phyloP scores from a whole-genome alignment of 53 echinoderm and acorn worm species.

The Henricia sp. region DNA sequence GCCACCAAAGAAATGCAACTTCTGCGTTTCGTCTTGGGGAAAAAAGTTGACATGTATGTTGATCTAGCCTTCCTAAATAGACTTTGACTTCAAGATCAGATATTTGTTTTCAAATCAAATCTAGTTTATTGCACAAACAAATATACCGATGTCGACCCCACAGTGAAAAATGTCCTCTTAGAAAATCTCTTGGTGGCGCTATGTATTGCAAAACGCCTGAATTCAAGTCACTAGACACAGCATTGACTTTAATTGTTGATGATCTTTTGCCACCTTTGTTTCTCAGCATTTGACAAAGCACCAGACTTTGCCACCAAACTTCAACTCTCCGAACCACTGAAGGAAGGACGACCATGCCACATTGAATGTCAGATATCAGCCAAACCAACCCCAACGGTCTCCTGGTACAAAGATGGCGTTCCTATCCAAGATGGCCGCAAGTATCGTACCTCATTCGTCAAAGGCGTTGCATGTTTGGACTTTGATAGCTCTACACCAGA shows the following conservation, averaged over 20 bases:
- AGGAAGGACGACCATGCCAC: constrained; percentile 61
- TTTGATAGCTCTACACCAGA: constrained; percentile 64
- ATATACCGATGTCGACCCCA: no score
- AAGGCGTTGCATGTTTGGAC: constrained; percentile 68
- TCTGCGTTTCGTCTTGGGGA: no score
- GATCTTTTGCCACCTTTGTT: no score
- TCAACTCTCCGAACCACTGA: constrained; percentile 55
- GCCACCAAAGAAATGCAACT: no score
- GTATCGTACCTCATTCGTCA: constrained; percentile 60
- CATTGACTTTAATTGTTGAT: no score
- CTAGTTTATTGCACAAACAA: no score
- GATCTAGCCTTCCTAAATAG: no score
- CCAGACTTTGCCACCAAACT: constrained; percentile 66
- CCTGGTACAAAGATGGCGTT: constrained; percentile 86
- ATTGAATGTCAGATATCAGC: constrained; percentile 70
- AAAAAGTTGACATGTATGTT: no score
- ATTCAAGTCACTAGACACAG: neutral
- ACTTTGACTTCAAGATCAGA: no score
- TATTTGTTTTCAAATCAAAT: no score
- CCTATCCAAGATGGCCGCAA: constrained; percentile 32
- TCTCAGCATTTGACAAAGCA: constrained; percentile 43
- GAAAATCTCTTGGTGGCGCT: no score
- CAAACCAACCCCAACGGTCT: constrained; percentile 59
- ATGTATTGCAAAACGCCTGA: neutral
- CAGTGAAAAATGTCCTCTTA: no score